Conservation (phyloP, 2,888 invertebrate genomes). For the Nymphalis c-album region DNA sequence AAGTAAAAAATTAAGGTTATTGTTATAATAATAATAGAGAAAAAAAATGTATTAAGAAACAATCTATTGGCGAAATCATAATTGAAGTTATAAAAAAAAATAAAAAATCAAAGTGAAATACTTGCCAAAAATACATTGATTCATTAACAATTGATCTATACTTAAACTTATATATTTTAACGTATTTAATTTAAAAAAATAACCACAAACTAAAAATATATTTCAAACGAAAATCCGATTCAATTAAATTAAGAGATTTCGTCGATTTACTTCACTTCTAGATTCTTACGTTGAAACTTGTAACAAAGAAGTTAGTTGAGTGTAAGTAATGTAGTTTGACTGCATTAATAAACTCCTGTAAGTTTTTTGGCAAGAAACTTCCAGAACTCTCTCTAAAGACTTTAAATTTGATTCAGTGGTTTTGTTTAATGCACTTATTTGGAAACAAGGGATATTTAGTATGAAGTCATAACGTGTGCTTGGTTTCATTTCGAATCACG, state of each 20-base stretch:
- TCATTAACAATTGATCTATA: too few species aligned
- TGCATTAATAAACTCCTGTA: slow-evolving; percentile 66
- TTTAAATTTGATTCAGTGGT: slow-evolving; percentile 46
- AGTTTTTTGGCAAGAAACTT: slow-evolving; percentile 72
- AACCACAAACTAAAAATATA: neutral
- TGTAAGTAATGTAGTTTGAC: slow-evolving; percentile 63
- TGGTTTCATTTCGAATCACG: slow-evolving; percentile 12
- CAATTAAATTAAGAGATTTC: slow-evolving; percentile 16
- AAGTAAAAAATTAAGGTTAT: too few species aligned
- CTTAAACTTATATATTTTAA: too few species aligned
- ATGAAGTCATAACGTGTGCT: slow-evolving; percentile 31
- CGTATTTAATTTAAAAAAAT: too few species aligned
- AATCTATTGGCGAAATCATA: too few species aligned
- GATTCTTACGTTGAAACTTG: slow-evolving; percentile 21
- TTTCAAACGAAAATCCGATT: neutral
- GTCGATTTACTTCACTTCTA: slow-evolving; percentile 17
- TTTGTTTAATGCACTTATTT: slow-evolving; percentile 41
- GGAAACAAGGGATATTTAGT: slow-evolving; percentile 42
- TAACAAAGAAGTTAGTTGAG: slow-evolving; percentile 61
- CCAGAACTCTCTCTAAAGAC: slow-evolving; percentile 43
- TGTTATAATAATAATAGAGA: too few species aligned
- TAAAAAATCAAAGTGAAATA: too few species aligned
- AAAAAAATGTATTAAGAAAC: too few species aligned
- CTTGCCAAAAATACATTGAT: too few species aligned
- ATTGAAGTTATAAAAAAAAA: too few species aligned